phyloP scores from a whole-genome alignment of 2,888 invertebrate species.

The Diarsia rubi region DNA sequence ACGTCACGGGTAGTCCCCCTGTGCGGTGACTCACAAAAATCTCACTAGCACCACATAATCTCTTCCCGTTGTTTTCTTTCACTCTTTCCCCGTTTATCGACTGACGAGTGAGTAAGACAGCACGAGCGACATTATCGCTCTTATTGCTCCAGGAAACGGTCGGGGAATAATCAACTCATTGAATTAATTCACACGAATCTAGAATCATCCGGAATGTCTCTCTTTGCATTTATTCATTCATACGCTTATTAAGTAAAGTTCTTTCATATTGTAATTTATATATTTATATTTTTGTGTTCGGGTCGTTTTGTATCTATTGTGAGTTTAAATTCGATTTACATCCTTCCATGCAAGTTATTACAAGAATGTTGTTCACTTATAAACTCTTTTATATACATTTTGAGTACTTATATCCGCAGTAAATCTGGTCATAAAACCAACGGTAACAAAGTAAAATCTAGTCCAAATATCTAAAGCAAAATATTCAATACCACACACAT shows the following conservation, averaged over 20 bases:
- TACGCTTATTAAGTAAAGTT: conserved; percentile 49
- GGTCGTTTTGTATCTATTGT: conserved; percentile 27
- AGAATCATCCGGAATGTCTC: conserved; percentile 63
- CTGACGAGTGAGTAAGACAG: conserved; percentile 51
- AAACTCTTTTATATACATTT: background rate
- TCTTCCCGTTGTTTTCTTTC: conserved; percentile 45
- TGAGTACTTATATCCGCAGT: background rate
- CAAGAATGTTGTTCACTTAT: background rate
- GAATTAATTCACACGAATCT: conserved; percentile 74
- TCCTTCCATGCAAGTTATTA: background rate
- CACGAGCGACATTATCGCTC: conserved; percentile 59
- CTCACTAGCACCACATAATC: conserved; percentile 67
- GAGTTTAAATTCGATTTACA: conserved; percentile 10
- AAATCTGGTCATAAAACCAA: background rate
- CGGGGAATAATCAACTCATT: conserved; percentile 75
- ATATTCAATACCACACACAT: conserved; percentile 15
- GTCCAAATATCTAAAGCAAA: conserved; percentile 2
- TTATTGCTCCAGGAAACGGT: conserved; percentile 68
- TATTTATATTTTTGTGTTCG: conserved; percentile 32
- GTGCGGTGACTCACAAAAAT: conserved; percentile 74
- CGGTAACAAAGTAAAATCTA: conserved; percentile 2
- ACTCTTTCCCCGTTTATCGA: conserved; percentile 23
- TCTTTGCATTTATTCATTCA: conserved; percentile 60
- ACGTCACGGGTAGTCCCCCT: conserved; percentile 78
- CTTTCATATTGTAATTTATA: conserved; percentile 54